phyloP scores from a whole-genome alignment of 2,888 invertebrate genomes.

The Acheta domesticus region DNA sequence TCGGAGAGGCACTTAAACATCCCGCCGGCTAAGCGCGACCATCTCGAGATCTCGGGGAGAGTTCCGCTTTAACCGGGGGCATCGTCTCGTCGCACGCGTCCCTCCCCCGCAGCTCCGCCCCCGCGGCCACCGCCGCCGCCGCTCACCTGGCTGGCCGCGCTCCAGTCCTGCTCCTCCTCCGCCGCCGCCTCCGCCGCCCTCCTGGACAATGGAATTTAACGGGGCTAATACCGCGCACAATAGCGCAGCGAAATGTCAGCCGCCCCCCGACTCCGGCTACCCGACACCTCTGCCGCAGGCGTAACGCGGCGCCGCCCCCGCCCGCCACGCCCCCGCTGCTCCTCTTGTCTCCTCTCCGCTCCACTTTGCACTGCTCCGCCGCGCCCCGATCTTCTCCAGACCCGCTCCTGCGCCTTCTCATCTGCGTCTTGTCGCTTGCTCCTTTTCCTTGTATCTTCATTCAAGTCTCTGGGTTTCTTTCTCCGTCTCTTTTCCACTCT shows the following conservation, averaged over 20 bases:
- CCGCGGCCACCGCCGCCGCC: background rate
- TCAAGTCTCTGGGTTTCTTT: too few species aligned
- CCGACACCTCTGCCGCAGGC: background rate
- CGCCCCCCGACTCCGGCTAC: background rate
- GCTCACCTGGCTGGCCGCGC: constrained; percentile 1
- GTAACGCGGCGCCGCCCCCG: background rate
- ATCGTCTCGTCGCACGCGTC: too few species aligned
- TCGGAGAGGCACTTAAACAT: too few species aligned
- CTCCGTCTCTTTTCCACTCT: too few species aligned
- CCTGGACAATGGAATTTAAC: constrained; percentile 8
- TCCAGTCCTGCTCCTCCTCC: background rate
- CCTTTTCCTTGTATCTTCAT: too few species aligned
- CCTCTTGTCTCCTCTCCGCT: background rate
- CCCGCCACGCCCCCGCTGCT: background rate
- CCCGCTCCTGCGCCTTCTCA: too few species aligned
- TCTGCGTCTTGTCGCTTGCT: too few species aligned
- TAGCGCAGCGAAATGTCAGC: constrained; percentile 4
- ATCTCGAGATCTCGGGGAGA: too few species aligned
- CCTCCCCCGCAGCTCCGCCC: too few species aligned
- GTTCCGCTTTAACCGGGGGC: too few species aligned
- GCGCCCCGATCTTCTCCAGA: background rate
- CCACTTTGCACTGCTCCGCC: background rate
- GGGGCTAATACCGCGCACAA: constrained; percentile 7
- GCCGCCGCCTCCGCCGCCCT: background rate
- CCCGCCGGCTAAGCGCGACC: too few species aligned